Evolutionary conservation across 2,888 invertebrate genomes (phyloP), one percentile per base, ranked within the genome.

Genomic region (Acrobasis repandana): DNA sequence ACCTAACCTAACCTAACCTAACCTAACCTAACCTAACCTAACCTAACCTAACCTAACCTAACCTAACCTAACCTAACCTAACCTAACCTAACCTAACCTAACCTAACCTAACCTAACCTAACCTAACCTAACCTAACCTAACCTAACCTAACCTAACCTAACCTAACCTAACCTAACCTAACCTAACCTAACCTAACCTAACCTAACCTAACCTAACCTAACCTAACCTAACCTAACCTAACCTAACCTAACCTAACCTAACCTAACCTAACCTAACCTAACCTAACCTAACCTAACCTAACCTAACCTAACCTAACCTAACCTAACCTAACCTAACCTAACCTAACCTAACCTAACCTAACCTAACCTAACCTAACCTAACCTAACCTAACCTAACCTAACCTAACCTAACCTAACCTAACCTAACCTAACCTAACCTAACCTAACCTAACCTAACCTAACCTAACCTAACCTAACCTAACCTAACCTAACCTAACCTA

Each of bases 11-110:
- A 61, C 61, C 61, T 61, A 61, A 61, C 61, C 61, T 61, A 61
- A 61, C 60, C 63, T 63, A 63, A 63, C 63, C 63, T 63, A 63
- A 63, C 63, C 63, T 63, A 63, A 63, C 63, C 63, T 63, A 62
- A 63, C 58, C 63, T 58, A 58, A 63, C 63, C 63, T 63, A 63
- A 63, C 63, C 63, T 60, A 63, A 63, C 63, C 63, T 63, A 63
- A 62, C 57, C 61, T 58, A 58, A 62, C 58, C 61, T 58, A 62
- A 62, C 61, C 61, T 62, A 62, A 62, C 61, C 61, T 58, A 62
- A 62, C 61, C 62, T 61, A 61, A 61, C 61, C 61, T 61, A 61
- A 63, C 61, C 61, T 61, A 61, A 61, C 61, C 61, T 61, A 61
- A 61, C 61, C 61, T 61, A 61, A 61, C 61, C 61, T 61, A 61